Evolutionary conservation across 64 coral and sea anemone species (phyloP).

Genomic region (Orbicella faveolata): DNA sequence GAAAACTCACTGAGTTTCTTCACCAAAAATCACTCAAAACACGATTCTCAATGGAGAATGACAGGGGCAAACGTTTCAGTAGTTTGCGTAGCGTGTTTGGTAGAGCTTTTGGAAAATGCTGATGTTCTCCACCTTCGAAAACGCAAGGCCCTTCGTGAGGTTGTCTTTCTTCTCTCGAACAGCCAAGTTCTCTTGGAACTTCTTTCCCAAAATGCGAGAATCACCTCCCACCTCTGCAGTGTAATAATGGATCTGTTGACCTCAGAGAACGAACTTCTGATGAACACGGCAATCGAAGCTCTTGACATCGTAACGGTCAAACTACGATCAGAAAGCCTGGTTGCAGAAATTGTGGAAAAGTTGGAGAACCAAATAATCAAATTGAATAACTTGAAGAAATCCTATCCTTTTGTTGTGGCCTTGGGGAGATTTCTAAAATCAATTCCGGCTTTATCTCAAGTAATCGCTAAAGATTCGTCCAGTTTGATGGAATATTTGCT

Average conservation of each 20-base stretch:
- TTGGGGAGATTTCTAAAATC: slow-evolving; percentile 59
- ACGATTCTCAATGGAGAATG: slow-evolving; percentile 66
- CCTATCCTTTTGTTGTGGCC: slow-evolving; percentile 59
- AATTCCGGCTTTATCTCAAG: slow-evolving; percentile 56
- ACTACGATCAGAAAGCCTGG: slow-evolving; percentile 62
- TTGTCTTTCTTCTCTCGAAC: slow-evolving; percentile 58
- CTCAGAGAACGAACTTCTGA: slow-evolving; percentile 49
- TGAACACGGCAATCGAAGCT: slow-evolving; percentile 64
- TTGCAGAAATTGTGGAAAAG: slow-evolving; percentile 67
- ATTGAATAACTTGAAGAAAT: slow-evolving; percentile 69
- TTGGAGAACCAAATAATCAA: slow-evolving; percentile 40
- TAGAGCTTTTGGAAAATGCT: slow-evolving; percentile 65
- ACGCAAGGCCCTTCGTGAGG: slow-evolving; percentile 71
- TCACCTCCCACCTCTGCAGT: slow-evolving; percentile 62
- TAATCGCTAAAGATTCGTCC: slow-evolving; percentile 38
- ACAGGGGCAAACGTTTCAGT: slow-evolving; percentile 51
- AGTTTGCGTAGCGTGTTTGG: slow-evolving; percentile 82
- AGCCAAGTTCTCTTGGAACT: slow-evolving; percentile 41
- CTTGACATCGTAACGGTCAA: slow-evolving; percentile 41
- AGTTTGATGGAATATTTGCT: slow-evolving; percentile 58
- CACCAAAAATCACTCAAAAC: slow-evolving; percentile 65
- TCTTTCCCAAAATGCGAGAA: slow-evolving; percentile 28
- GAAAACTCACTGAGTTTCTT: slow-evolving; percentile 73
- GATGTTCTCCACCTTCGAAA: slow-evolving; percentile 62
- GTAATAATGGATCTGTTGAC: slow-evolving; percentile 57